Conservation (phyloP, 2,797 vertebrate species). For the Eulemur mongoz region DNA sequence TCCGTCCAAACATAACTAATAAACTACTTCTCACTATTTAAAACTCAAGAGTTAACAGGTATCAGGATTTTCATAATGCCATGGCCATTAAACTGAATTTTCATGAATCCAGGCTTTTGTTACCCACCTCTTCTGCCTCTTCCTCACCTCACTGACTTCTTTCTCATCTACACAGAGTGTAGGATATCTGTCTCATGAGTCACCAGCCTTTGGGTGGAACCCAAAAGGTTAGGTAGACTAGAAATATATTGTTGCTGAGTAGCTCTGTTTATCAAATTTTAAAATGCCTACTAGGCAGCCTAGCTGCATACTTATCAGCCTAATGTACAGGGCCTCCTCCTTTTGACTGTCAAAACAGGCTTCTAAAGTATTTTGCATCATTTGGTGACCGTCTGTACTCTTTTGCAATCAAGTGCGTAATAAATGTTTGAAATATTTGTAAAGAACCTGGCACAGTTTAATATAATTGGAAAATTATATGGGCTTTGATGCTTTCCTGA, state of each 20-base stretch:
- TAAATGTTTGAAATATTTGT: slow-evolving; percentile 41
- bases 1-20: neutral
- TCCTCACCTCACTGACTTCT: neutral
- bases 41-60: neutral
- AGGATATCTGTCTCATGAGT: neutral
- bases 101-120: neutral
- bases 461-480: slow-evolving; percentile 21
- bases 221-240: neutral
- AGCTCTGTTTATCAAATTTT: neutral
- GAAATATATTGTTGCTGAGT: neutral
- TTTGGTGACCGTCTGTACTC: neutral
- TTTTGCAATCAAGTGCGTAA: slow-evolving; percentile 20
- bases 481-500: slow-evolving; percentile 3
- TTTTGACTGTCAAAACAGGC: slow-evolving; percentile 34
- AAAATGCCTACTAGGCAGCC: neutral
- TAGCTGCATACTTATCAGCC: neutral
- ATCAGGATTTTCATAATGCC: slow-evolving; percentile 9
- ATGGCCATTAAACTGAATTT: neutral
- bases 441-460: neutral
- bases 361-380: slow-evolving; percentile 22
- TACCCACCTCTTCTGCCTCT: neutral
- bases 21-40: slow-evolving; percentile 4
- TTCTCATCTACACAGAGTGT: neutral
- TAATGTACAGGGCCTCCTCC: neutral
- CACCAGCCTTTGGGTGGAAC: slow-evolving; percentile 13